A percentile compares a stretch with the other conserved stretches of the same genome.
Evolutionary conservation across 2,888 invertebrate genomes (phyloP).

Genomic region (Hipparchia semele): DNA sequence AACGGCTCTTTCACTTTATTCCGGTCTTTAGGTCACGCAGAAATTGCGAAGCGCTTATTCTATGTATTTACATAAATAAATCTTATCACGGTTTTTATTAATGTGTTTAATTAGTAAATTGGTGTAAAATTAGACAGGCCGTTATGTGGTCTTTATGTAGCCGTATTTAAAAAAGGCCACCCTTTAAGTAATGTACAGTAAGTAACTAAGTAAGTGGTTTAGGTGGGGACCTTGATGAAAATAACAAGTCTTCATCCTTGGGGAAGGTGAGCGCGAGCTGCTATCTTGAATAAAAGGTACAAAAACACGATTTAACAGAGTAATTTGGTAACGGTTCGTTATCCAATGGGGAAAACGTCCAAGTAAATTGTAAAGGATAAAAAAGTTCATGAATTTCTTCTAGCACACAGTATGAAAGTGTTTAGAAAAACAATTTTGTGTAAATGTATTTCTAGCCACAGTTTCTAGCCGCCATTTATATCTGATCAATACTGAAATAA

Average conservation of each 20-base stretch:
- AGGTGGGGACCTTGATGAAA: neutral
- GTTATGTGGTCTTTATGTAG: no score
- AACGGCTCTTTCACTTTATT: constrained; percentile 52
- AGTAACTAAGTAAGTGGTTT: no score
- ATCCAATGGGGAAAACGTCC: neutral
- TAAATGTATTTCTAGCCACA: no score
- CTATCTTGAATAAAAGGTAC: neutral
- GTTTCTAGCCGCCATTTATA: neutral
- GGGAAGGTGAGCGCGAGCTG: neutral
- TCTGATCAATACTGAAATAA: neutral
- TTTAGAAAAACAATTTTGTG: neutral
- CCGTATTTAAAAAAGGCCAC: no score
- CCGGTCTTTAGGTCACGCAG: neutral
- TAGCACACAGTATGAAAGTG: neutral
- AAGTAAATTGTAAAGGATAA: neutral
- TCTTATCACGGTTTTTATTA: neutral
- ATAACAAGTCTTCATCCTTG: neutral
- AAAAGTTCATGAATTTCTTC: neutral
- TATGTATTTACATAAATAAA: neutral
- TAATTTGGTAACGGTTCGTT: neutral
- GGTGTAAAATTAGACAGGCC: neutral
- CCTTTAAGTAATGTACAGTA: no score
- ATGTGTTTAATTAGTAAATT: neutral
- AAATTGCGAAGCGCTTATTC: neutral
- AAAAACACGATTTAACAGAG: neutral